phyloP scores from a whole-genome alignment of 1,140 invertebrate species.

The Tetramorium parvispinum region DNA sequence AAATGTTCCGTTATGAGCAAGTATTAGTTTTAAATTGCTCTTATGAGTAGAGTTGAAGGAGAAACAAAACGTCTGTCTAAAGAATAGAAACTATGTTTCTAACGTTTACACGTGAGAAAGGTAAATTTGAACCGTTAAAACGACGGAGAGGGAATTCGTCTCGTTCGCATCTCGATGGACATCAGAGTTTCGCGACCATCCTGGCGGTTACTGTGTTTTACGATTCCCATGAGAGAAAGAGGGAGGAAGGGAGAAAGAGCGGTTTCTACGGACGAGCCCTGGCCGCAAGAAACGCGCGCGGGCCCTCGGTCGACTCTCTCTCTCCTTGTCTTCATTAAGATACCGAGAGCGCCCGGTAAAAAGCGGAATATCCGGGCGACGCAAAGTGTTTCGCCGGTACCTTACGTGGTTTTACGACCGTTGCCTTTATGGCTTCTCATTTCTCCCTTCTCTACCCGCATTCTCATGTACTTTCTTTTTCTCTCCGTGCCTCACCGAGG shows the following conservation, averaged over 20 bases:
- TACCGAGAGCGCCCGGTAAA: slow-evolving; percentile 49
- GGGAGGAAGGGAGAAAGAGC: not conserved
- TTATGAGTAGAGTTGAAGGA: not conserved
- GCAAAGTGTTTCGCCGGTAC: slow-evolving; percentile 54
- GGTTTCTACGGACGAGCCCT: slow-evolving; percentile 23
- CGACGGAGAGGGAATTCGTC: not conserved
- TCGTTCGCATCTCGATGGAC: not conserved
- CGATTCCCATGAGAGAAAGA: not conserved
- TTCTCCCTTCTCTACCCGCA: slow-evolving; percentile 8
- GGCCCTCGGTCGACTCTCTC: slow-evolving; percentile 21
- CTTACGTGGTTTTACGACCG: slow-evolving; percentile 67
- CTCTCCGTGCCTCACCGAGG: not conserved
- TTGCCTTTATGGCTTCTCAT: slow-evolving; percentile 58
- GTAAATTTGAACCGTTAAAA: not conserved
- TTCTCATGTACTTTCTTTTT: not conserved
- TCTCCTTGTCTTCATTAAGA: slow-evolving; percentile 53
- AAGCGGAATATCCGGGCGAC: slow-evolving; percentile 64
- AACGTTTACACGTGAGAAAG: not conserved
- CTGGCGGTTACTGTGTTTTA: slow-evolving; percentile 2
- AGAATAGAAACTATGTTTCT: slow-evolving; percentile 7
- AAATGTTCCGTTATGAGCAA: not conserved
- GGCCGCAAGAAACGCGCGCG: slow-evolving; percentile 3
- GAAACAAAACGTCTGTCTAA: not conserved
- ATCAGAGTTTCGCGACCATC: slow-evolving; percentile 6
- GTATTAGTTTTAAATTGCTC: slow-evolving; percentile 20